Evolutionary conservation across 2,888 invertebrate species (phyloP), one percentile per base, ranked within the genome.

Genomic region (Gymnocheta viridis): DNA sequence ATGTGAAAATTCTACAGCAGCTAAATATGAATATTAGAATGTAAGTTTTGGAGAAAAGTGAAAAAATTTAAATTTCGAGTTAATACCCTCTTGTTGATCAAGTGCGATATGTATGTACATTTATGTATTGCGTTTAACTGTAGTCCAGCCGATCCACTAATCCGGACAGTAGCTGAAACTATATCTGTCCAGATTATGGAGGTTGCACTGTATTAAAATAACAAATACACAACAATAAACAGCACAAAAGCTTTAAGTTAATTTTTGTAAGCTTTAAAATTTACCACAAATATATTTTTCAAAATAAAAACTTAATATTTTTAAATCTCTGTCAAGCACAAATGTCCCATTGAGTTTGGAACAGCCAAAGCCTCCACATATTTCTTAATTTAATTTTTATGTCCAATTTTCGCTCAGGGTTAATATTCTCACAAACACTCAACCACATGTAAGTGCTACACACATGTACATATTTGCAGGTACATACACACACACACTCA

Each of bases 391-490:
- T 64, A n/a, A n/a, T 60, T 81, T 60, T 27, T 35, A 60, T 74
- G 49, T 60, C 32, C 35, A 56, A 81, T 67, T 62, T 70, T 74
- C 41, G 32, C 38, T 74, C 74, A 74, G 67, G 73, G 60, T 74
- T 49, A 60, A 66, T 56, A 27, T 44, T 29, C 22, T 41, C 12
- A 58, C 19, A 56, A 7, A n/a, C n/a, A 49, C 14, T 17, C 22
- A 73, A 32, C 44, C 4, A 54, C 9, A 38, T 10, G 17, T 60
- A 60, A 1, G 19, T 17, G 10, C 35, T 19, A 22, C 6, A 22
- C 10, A 7, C 19, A 49, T 10, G 24, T 24, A 12, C 51, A 51
- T 24, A 24, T 41, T 12, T 1, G 12, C n/a, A 9, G 24, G 12
- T 9, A 27, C 12, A 14, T 22, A 7, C 24, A 24, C 4, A 24